phyloP scores from a whole-genome alignment of 2,113 vertebrate genomes.

The Chlamydotis undulata region DNA sequence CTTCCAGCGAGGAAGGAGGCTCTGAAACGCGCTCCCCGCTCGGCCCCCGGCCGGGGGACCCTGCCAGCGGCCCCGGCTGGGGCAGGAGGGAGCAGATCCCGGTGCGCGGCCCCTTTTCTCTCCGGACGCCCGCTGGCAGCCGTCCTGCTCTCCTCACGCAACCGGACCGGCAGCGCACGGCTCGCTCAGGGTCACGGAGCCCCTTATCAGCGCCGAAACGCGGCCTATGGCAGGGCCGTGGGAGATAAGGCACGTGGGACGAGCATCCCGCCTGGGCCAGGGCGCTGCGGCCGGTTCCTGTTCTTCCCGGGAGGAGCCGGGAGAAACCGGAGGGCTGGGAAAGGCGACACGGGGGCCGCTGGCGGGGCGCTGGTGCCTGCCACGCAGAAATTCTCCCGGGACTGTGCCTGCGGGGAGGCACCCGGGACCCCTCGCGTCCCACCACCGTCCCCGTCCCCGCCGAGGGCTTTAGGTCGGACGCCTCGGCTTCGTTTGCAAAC shows the following conservation, averaged over 20 bases:
- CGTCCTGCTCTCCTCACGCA: rapidly evolving
- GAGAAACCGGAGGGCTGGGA: background rate
- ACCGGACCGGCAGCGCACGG: background rate
- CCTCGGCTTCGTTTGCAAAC: background rate
- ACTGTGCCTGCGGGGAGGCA: rapidly evolving
- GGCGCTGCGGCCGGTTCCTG: rapidly evolving
- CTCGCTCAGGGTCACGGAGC: background rate
- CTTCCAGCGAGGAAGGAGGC: background rate
- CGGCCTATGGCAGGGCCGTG: rapidly evolving
- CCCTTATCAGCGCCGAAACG: background rate
- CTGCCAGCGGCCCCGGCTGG: background rate
- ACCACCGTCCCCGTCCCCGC: rapidly evolving
- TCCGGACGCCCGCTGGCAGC: background rate
- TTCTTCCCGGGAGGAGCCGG: background rate
- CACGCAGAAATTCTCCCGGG: background rate
- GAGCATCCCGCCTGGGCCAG: background rate
- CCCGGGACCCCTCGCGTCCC: rapidly evolving
- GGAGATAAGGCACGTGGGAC: background rate
- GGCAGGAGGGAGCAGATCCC: background rate
- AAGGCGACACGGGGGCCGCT: rapidly evolving
- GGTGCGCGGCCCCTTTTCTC: background rate
- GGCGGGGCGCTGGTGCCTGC: rapidly evolving
- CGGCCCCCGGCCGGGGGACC: rapidly evolving
- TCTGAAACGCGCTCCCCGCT: background rate
- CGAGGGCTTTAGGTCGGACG: background rate